Percentiles rank a stretch among this genome's conserved stretches.
Evolutionary conservation across 2,113 vertebrate genomes (phyloP).

Genomic region (Semnornis frantzii): DNA sequence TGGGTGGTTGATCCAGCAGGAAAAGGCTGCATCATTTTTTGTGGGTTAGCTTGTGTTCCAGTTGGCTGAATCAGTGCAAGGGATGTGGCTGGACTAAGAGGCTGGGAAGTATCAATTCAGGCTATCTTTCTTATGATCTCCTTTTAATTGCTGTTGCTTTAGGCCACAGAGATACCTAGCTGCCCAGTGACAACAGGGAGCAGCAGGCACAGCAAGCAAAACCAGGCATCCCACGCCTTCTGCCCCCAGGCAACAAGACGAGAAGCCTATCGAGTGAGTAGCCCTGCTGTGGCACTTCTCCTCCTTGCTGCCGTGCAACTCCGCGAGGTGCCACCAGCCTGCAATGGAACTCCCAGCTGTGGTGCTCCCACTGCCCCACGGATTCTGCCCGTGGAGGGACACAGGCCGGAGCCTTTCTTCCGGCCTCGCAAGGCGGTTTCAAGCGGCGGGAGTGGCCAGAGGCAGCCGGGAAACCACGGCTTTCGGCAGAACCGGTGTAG

Average conservation of each 20-base stretch:
- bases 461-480: too few species aligned
- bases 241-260: too few species aligned
- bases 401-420: too few species aligned
- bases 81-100: fast-evolving
- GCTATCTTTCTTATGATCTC: background rate
- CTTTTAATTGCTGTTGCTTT: background rate
- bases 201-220: too few species aligned
- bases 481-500: too few species aligned
- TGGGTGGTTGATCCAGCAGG: background rate
- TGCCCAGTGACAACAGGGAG: background rate
- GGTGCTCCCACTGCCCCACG: background rate
- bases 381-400: too few species aligned
- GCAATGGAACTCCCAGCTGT: too few species aligned
- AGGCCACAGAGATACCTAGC: background rate
- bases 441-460: too few species aligned
- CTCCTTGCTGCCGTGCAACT: fast-evolving
- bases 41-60: background rate
- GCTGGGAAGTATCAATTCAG: background rate
- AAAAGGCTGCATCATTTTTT: background rate
- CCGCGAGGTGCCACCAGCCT: too few species aligned
- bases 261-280: background rate
- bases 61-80: background rate
- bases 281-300: background rate
- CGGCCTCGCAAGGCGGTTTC: too few species aligned
- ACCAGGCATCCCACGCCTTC: too few species aligned